phyloP scores from a whole-genome alignment of 2,888 invertebrate species.

The Sminthurinus aureus region DNA sequence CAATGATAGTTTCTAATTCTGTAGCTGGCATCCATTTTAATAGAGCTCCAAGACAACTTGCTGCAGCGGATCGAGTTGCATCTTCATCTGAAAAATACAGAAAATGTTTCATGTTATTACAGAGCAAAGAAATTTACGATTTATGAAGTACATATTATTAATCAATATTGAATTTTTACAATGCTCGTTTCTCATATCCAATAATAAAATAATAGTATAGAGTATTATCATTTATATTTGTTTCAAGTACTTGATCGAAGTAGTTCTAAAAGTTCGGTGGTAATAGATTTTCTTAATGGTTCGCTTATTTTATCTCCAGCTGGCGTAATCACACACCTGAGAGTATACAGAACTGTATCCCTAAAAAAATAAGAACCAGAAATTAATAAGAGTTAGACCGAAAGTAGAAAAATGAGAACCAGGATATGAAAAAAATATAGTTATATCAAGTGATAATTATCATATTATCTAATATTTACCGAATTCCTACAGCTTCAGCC shows the following conservation, averaged over 20 bases:
- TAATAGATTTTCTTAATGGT: constrained; percentile 76
- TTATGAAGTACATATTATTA: constrained; percentile 45
- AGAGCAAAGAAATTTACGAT: neutral
- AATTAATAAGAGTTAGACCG: too few species aligned
- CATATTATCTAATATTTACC: constrained; percentile 63
- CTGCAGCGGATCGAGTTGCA: constrained; percentile 79
- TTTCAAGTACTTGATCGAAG: constrained; percentile 27
- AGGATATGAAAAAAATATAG: too few species aligned
- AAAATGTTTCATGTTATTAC: too few species aligned
- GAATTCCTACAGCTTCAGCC: constrained; percentile 82
- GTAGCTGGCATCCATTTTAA: constrained; percentile 75
- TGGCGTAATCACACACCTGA: constrained; percentile 82
- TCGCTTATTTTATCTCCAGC: constrained; percentile 91
- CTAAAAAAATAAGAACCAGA: constrained; percentile 64
- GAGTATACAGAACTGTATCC: constrained; percentile 92
- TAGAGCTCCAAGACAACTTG: constrained; percentile 90
- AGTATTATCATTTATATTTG: neutral
- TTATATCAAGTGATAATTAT: too few species aligned
- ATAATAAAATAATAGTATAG: neutral
- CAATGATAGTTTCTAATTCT: constrained; percentile 76
- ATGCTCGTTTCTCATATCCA: neutral
- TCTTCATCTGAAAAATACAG: constrained; percentile 71
- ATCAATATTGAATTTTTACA: too few species aligned
- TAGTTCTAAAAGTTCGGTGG: constrained; percentile 68
- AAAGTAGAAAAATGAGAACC: too few species aligned